phyloP scores from a whole-genome alignment of 64 coral and sea anemone species.

The Dendronephthya gigantea region DNA sequence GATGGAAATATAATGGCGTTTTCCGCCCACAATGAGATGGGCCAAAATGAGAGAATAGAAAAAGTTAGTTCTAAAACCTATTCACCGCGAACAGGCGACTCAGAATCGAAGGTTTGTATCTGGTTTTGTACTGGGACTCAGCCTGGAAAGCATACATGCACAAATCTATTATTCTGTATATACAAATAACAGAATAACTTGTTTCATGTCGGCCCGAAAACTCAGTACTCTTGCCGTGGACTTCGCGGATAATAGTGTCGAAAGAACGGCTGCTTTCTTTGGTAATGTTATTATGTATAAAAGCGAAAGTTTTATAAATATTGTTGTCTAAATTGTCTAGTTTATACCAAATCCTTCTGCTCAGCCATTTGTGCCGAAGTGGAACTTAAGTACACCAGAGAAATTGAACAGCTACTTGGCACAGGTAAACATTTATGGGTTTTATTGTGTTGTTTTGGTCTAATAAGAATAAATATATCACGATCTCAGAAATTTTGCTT shows the following conservation, averaged over 20 bases:
- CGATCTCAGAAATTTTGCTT: neutral
- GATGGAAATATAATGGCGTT: constrained; percentile 21
- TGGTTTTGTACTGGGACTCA: neutral
- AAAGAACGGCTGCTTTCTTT: neutral
- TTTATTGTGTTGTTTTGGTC: neutral
- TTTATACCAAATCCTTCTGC: constrained; percentile 23
- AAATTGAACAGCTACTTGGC: neutral
- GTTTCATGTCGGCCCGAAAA: neutral
- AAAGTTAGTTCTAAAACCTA: neutral
- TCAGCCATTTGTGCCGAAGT: constrained; percentile 22
- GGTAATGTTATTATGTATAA: neutral
- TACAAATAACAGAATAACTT: neutral
- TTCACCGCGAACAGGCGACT: neutral
- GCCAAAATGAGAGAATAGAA: constrained; percentile 18
- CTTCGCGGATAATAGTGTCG: neutral
- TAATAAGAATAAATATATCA: neutral
- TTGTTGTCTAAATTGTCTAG: neutral
- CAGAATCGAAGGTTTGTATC: constrained; percentile 2
- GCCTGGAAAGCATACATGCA: neutral
- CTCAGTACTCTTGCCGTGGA: neutral
- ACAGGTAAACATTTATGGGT: neutral
- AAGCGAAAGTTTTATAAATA: neutral
- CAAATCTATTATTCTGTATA: too few relatives aligned
- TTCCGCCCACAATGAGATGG: constrained; percentile 24
- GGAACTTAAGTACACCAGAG: neutral